Evolutionary conservation across 2,113 vertebrate species (phyloP), one percentile per base, ranked within the genome.

Genomic region (Prinia subflava): DNA sequence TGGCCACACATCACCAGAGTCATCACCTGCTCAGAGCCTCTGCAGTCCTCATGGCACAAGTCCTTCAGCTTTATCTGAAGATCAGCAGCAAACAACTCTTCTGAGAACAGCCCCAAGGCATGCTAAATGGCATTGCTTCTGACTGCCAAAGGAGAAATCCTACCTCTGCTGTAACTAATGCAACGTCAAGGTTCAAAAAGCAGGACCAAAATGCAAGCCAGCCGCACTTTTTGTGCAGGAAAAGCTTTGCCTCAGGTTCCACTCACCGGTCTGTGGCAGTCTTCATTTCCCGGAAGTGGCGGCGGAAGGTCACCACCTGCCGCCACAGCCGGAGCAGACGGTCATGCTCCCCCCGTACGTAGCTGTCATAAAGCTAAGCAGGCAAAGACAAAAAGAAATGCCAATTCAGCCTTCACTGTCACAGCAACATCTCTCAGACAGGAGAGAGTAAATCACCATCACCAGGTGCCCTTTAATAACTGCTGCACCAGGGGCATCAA

Each of bases 221-320:
- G 46, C 13, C 15, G 2, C 11, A 0, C 7, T 12, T 47, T 14
- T 53, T 15, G 42, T 18, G 35, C 27, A 76, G 14, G 15, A 70
- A 17, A 20, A 39, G 39, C 28, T 5, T 13, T 1, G 3, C 42
- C 60, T n/a, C 7, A n/a, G 14, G 12, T 22, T 22, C 10, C 47
- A 79, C 97, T 97, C 59, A 99, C 99, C 99, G 98, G 98, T 99
- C 99, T 7, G 98, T 98, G 71, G 98, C 98, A 5, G 98, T 99
- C 93, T 98, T 99, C 91, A 99, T 96, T 3, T 98, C 97, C 96
- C 98, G 95, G 73, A 98, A 99, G 31, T 98, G 97, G 22, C 98
- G 94, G 64, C 96, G 98, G 87, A 99, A 98, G 50, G 97, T 97
- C 37, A 99, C 97, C 30, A 98, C 98, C 49, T 98, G 96, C 22